Percentiles rank a stretch among this genome's conserved stretches.
phyloP scores from a whole-genome alignment of 2,113 vertebrate species.

The Chloropsis hardwickii region DNA sequence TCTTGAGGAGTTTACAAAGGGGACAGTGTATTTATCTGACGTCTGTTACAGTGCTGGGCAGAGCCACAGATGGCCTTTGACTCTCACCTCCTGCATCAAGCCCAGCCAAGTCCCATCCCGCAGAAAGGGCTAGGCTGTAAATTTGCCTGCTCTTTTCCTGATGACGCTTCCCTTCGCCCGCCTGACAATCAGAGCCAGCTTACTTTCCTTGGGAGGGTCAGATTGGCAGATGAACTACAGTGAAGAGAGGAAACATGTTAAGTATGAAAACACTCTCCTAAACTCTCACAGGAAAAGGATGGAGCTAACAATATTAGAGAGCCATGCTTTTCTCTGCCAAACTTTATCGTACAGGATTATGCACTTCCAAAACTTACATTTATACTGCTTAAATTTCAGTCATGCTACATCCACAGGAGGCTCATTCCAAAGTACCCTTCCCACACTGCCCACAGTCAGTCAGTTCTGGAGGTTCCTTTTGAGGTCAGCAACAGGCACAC shows the following conservation, averaged over 20 bases:
- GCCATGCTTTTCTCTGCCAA: background rate
- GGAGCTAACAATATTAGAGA: constrained; percentile 44
- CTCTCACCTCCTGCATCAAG: constrained; percentile 24
- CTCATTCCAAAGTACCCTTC: background rate
- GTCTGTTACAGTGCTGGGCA: background rate
- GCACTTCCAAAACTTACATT: background rate
- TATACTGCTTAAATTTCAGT: background rate
- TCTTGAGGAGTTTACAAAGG: constrained; percentile 31
- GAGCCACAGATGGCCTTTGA: constrained; percentile 26
- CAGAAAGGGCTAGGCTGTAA: background rate
- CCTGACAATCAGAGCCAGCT: background rate
- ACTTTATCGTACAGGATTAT: background rate
- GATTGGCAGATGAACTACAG: constrained; percentile 14
- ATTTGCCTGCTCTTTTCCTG: background rate
- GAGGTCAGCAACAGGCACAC: background rate
- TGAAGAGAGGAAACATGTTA: constrained; percentile 32
- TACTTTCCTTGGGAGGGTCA: constrained; percentile 34
- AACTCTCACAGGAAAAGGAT: constrained; percentile 56
- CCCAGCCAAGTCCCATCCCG: background rate
- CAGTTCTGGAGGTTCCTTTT: background rate
- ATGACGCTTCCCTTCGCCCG: background rate
- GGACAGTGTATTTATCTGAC: constrained; percentile 25
- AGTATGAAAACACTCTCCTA: constrained; percentile 49
- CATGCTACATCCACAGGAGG: background rate
- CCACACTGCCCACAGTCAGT: background rate